Evolutionary conservation across 1,140 invertebrate species (phyloP).

Genomic region (Acromyrmex echinatior): DNA sequence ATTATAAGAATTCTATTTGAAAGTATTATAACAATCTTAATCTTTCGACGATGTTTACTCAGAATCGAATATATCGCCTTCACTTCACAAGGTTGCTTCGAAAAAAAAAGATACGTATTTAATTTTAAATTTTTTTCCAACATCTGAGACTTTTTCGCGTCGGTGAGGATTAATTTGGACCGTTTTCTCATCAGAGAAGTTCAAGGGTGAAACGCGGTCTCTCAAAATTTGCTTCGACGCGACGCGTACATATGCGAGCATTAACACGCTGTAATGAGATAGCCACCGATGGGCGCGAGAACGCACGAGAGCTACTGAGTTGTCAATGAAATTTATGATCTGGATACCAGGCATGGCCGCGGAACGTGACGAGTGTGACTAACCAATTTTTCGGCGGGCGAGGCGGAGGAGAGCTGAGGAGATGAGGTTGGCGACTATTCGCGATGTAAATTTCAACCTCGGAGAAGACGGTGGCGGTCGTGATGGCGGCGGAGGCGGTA

Average conservation of each 20-base stretch:
- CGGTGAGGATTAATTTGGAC: neutral
- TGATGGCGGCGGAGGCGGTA: conserved; percentile 19
- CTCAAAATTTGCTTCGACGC: neutral
- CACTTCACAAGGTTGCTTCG: neutral
- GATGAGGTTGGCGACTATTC: conserved; percentile 70
- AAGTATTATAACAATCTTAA: neutral
- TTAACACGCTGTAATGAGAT: conserved; percentile 19
- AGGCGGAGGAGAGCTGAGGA: conserved; percentile 31
- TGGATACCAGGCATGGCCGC: conserved; percentile 68
- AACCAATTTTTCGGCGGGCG: conserved; percentile 74
- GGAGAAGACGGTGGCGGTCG: conserved; percentile 17
- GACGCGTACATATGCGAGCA: conserved; percentile 31
- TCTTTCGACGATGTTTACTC: neutral
- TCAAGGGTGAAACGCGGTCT: conserved; percentile 32
- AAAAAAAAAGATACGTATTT: conserved; percentile 1
- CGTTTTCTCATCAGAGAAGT: conserved; percentile 15
- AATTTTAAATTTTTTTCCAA: neutral
- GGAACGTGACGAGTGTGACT: conserved; percentile 73
- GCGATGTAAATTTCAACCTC: conserved; percentile 75
- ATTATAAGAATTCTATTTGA: neutral
- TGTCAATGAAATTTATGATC: conserved; percentile 75
- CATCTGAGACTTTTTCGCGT: neutral
- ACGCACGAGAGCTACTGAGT: conserved; percentile 48
- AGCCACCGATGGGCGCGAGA: neutral
- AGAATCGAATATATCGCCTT: neutral